phyloP scores from a whole-genome alignment of 2,113 vertebrate species.

The Charina bottae region DNA sequence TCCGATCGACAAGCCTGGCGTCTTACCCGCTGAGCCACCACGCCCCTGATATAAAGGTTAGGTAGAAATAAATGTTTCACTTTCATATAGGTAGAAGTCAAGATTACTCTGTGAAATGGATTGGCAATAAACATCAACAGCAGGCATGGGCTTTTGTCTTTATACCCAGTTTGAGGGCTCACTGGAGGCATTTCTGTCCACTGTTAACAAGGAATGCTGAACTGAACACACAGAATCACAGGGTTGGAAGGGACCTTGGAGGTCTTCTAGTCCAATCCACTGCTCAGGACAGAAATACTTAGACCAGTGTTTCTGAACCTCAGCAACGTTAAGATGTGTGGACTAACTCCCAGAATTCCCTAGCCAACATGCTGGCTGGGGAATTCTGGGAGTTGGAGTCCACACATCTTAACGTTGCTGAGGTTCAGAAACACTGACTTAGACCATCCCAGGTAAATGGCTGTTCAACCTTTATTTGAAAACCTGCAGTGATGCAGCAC shows the following conservation, averaged over 20 bases:
- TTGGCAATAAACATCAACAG: neutral
- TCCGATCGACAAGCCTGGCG: too few relatives aligned
- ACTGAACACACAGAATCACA: neutral
- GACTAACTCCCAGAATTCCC: too few relatives aligned
- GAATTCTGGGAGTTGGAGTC: too few relatives aligned
- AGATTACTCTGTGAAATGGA: neutral
- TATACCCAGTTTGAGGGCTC: neutral
- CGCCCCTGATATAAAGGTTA: neutral
- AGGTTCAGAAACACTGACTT: too few relatives aligned
- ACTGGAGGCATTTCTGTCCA: neutral
- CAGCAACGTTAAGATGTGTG: too few relatives aligned
- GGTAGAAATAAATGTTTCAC: neutral
- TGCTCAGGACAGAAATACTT: neutral
- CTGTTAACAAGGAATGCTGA: neutral
- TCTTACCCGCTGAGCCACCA: too few relatives aligned
- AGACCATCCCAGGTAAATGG: neutral
- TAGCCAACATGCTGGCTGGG: too few relatives aligned
- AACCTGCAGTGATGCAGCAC: neutral
- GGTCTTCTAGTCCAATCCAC: neutral
- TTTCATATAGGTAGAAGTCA: neutral
- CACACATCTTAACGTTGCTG: too few relatives aligned
- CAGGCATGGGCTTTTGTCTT: neutral
- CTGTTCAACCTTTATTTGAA: neutral
- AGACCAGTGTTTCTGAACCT: neutral
- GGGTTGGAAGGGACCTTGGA: neutral